Evolutionary conservation across 2,888 invertebrate genomes (phyloP), one percentile per base, ranked within the genome.

Genomic region (Tupiocoris notatus): DNA sequence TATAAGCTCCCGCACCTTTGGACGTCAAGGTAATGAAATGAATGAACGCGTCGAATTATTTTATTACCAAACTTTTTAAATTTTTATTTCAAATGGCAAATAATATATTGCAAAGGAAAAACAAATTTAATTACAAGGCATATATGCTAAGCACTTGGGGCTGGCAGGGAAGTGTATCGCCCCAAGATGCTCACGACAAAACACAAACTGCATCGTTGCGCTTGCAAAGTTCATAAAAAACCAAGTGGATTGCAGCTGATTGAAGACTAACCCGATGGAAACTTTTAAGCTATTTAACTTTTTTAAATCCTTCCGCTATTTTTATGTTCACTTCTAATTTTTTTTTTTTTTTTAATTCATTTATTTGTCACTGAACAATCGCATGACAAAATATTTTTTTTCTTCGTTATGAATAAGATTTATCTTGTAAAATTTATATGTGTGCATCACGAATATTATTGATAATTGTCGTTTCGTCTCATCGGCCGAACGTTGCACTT

Each of bases 71-170:
- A 80, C 78, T 79, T 80, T 39, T 80, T 79, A 79, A 80, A 79
- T 79, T 80, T 79, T 80, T 79, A 78, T 79, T 80, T 79, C 62
- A 80, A 80, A 80, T 80, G 79, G 80, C 80, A 80, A 80, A 80
- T 79, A 77, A 80, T 79, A 79, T 79, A 80, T 80, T 80, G 80
- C 80, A 79, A 80, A 80, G 77, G 79, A 79, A 80, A 79, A 80
- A 80, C 79, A 77, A 79, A 77, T 76, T 76, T 80, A 78, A 80
- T 80, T 78, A 79, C 80, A 80, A 80, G 80, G 80, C 80, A 80
- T 78, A 75, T 75, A 77, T 77, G 79, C 78, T 77, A 77, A 78
- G 78, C 75, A 75, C 25, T 70, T 64, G 78, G 78, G 78, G 77
- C 77, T 74, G 77, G 71, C 79, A 80, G 80, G 80, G 80, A 80